Evolutionary conservation across 35 echinoderm and acorn worm genomes (phyloP).

Genomic region (Lytechinus pictus): DNA sequence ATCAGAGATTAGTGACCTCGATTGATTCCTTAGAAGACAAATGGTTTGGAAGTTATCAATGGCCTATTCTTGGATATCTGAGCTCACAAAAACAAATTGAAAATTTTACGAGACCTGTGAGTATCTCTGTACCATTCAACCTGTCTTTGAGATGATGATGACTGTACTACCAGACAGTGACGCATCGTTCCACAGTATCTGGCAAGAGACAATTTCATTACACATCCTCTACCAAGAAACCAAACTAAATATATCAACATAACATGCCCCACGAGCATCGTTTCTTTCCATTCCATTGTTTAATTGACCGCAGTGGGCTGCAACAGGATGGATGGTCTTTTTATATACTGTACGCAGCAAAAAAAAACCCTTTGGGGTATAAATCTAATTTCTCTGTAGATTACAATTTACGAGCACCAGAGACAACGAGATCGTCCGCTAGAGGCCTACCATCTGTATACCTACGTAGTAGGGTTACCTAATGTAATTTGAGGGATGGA

Average conservation of each 20-base stretch:
- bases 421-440: background rate
- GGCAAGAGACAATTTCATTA: background rate
- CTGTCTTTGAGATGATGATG: background rate
- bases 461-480: background rate
- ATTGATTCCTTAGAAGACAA: background rate
- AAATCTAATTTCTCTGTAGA: background rate
- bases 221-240: background rate
- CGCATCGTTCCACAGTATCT: background rate
- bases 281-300: background rate
- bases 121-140: background rate
- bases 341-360: background rate
- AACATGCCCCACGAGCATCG: background rate
- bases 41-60: background rate
- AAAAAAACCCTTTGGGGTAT: background rate
- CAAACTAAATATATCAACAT: background rate
- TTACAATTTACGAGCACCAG: constrained; percentile 2
- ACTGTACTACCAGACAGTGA: background rate
- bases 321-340: background rate
- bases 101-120: background rate
- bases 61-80: background rate
- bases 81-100: background rate
- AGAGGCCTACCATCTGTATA: background rate
- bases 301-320: background rate
- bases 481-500: constrained; percentile 18
- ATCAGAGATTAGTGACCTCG: background rate